A percentile compares a stretch with the other conserved stretches of the same genome.
Evolutionary conservation across 2,113 vertebrate species (phyloP).

Genomic region (Abramis brama): DNA sequence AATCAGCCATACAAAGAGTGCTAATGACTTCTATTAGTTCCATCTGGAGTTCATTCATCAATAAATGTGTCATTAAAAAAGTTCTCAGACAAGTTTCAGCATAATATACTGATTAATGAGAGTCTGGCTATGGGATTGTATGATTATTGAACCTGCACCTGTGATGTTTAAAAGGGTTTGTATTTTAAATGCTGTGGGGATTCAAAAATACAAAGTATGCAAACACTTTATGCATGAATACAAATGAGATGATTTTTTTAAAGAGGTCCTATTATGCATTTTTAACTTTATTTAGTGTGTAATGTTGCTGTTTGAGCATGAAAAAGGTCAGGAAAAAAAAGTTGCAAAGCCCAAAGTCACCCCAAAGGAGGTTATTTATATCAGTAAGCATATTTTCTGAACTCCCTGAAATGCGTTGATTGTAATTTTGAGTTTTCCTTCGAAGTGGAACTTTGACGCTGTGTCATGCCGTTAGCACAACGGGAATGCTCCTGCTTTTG

Average conservation of each 20-base stretch:
- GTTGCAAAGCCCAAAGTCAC: too few relatives aligned
- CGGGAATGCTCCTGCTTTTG: too few relatives aligned
- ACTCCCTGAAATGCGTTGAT: too few relatives aligned
- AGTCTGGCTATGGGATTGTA: neutral
- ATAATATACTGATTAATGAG: neutral
- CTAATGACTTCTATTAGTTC: slow-evolving; percentile 12
- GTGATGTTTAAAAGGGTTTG: neutral
- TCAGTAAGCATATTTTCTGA: too few relatives aligned
- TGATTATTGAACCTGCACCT: neutral
- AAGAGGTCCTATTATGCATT: neutral
- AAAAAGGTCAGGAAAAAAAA: too few relatives aligned
- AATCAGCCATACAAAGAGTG: slow-evolving; percentile 5
- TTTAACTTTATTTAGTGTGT: too few relatives aligned
- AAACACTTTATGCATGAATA: neutral
- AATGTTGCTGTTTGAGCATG: too few relatives aligned
- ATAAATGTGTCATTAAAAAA: neutral
- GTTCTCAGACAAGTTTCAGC: neutral
- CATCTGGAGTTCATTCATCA: slow-evolving; percentile 19
- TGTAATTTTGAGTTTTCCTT: too few relatives aligned
- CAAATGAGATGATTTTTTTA: neutral
- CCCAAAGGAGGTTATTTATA: too few relatives aligned
- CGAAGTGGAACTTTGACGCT: too few relatives aligned
- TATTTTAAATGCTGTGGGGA: neutral
- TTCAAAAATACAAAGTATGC: neutral
- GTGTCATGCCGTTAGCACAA: too few relatives aligned